Conservation (phyloP, 2,797 vertebrate species). For the Percopsis omiscomaycus region DNA sequence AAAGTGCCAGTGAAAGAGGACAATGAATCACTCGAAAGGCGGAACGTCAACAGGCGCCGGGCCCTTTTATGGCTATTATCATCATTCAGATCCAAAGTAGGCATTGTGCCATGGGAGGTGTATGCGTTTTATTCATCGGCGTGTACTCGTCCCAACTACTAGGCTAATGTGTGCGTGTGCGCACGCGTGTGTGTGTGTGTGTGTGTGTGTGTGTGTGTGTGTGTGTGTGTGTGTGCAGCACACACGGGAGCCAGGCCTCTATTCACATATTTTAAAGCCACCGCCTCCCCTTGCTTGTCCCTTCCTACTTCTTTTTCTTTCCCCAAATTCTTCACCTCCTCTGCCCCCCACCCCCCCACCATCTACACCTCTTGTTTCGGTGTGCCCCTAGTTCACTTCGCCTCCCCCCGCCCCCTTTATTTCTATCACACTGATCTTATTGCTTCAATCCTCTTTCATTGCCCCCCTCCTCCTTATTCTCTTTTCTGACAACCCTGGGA, state of each 20-base stretch:
- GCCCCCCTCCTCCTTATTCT: conserved; percentile 35
- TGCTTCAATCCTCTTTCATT: conserved; percentile 62
- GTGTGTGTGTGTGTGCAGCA: conserved; percentile 14
- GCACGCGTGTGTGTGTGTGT: conserved; percentile 1
- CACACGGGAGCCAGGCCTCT: conserved; percentile 38
- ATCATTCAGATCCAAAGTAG: conserved; percentile 65
- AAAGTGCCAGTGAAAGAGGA: background rate
- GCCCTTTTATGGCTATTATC: conserved; percentile 60
- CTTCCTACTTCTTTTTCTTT: conserved; percentile 22
- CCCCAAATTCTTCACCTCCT: conserved; percentile 36
- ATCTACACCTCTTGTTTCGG: conserved; percentile 46
- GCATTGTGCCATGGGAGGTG: conserved; percentile 63
- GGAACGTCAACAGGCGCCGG: conserved; percentile 55
- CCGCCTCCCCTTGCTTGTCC: conserved; percentile 23
- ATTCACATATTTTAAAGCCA: conserved; percentile 45
- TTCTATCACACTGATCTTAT: conserved; percentile 51
- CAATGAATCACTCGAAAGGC: conserved; percentile 37
- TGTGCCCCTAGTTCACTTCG: conserved; percentile 11
- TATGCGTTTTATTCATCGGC: conserved; percentile 66
- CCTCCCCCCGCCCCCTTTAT: conserved; percentile 1
- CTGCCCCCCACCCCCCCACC: conserved; percentile 28
- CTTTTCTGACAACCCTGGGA: conserved; percentile 76
- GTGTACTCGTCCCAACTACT: background rate
- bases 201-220: conserved; percentile 6
- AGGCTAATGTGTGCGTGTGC: background rate